Evolutionary conservation across 2,888 invertebrate species (phyloP).

Genomic region (Drosophila fulvimacula): DNA sequence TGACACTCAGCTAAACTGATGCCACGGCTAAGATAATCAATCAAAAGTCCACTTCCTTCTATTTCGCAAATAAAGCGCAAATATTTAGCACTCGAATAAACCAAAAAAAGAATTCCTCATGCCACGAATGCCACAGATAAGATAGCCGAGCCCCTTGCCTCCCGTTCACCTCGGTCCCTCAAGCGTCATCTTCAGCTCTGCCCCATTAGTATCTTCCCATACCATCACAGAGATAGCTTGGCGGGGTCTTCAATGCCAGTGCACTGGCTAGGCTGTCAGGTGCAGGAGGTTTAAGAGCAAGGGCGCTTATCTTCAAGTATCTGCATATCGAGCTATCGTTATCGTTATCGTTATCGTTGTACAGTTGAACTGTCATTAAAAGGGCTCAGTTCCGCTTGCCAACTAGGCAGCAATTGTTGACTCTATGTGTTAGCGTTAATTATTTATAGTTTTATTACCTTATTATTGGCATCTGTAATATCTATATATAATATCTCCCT

Average conservation of each 20-base stretch:
- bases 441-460: not conserved
- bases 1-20: conserved; percentile 30
- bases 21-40: not conserved
- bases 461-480: not conserved
- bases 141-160: conserved; percentile 15
- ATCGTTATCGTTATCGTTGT: conserved; percentile 15
- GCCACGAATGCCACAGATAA: conserved; percentile 17
- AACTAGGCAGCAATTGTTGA: not conserved
- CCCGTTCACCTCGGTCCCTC: not conserved
- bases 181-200: not conserved
- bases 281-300: not conserved
- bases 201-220: not conserved
- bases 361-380: not conserved
- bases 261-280: conserved; percentile 3
- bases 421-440: not conserved
- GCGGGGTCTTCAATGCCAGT: not conserved
- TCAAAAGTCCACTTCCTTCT: conserved; percentile 4
- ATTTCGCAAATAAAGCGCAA: conserved; percentile 31
- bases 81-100: conserved; percentile 21
- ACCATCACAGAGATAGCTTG: not conserved
- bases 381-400: conserved; percentile 4
- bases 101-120: conserved; percentile 11
- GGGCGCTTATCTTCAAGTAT: conserved; percentile 5
- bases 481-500: too few relatives aligned
- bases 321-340: conserved; percentile 4